phyloP scores from a whole-genome alignment of 2,797 vertebrate species.

The Phrynocephalus vlangalii region DNA sequence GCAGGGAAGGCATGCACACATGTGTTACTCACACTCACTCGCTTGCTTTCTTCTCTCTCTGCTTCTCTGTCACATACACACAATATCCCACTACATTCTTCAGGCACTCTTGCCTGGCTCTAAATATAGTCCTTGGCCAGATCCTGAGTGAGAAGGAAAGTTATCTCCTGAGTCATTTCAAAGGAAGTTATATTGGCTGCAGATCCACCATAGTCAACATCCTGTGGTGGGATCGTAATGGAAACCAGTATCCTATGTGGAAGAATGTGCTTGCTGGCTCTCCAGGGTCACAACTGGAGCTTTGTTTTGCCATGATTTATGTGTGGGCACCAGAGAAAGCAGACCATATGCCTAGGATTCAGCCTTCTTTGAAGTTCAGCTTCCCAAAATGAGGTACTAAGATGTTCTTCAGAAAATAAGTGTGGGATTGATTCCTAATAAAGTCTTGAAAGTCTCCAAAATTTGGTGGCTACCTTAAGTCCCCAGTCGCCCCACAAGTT shows the following conservation, averaged over 20 bases:
- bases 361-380: background rate
- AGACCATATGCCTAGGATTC: background rate
- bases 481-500: background rate
- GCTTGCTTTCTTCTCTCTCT: too few species aligned
- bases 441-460: background rate
- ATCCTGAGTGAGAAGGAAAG: background rate
- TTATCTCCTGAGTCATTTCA: background rate
- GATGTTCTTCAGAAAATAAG: background rate
- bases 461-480: background rate
- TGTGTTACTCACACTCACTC: background rate
- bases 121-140: background rate
- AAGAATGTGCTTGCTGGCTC: background rate
- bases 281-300: background rate
- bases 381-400: background rate
- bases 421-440: background rate
- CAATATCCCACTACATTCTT: background rate
- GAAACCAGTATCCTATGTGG: background rate
- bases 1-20: background rate
- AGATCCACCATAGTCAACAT: background rate
- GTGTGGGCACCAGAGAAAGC: background rate
- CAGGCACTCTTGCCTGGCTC: background rate
- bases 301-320: background rate
- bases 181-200: conserved; percentile 12
- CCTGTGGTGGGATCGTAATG: background rate
- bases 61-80: background rate